Conservation (phyloP, 2,113 vertebrate genomes). For the Silurus glanis region DNA sequence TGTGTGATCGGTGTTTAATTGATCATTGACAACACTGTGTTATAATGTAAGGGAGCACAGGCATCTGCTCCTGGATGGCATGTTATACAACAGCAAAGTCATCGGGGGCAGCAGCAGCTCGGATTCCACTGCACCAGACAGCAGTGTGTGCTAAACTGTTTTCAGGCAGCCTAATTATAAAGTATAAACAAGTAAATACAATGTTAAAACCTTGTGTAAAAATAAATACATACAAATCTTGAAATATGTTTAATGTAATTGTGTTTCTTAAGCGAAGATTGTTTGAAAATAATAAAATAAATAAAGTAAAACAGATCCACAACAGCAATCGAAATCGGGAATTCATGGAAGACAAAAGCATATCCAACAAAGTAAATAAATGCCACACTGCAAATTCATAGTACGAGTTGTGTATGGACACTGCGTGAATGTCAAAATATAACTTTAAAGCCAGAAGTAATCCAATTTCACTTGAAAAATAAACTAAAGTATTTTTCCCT, state of each 20-base stretch:
- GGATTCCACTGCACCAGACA: not conserved
- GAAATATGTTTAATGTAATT: not conserved
- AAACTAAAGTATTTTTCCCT: not conserved
- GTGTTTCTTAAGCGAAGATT: not conserved
- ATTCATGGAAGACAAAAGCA: not conserved
- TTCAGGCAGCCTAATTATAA: not conserved
- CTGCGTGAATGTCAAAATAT: not conserved
- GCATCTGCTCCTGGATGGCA: no score
- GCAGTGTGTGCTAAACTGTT: not conserved
- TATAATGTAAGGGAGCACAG: not conserved
- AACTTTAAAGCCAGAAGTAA: not conserved
- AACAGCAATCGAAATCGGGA: not conserved
- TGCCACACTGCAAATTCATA: not conserved
- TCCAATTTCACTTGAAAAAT: not conserved
- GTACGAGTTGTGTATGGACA: not conserved
- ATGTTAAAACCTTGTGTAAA: not conserved
- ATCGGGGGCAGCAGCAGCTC: not conserved
- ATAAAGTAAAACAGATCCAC: not conserved
- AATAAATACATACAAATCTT: not conserved
- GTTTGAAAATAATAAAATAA: no score
- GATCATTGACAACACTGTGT: not conserved
- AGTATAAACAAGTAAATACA: not conserved
- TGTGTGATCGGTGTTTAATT: not conserved
- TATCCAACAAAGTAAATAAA: not conserved
- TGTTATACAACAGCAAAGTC: not conserved